These are phyloP conservation scores for Zygogramma bicolorata DNA, from an alignment of 2,888 invertebrate species.

Conservation along the genomic window DNA sequence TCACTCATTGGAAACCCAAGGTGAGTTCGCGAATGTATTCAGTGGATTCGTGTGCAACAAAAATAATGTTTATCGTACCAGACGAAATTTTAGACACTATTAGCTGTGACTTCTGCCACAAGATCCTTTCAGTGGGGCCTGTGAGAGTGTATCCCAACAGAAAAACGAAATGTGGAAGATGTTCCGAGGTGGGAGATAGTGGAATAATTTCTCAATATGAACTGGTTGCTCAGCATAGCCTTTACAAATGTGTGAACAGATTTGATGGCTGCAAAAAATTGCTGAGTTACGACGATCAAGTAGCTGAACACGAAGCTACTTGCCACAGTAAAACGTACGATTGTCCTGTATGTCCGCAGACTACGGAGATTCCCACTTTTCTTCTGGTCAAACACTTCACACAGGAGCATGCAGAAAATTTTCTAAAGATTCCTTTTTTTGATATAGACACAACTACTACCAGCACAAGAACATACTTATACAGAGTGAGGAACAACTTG, in stretches of 20 bases:
- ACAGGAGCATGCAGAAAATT: not conserved
- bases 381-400: not conserved
- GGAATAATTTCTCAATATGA: conserved; percentile 28
- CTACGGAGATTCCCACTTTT: not conserved
- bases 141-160: not conserved
- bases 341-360: not conserved
- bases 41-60: too few relatives aligned
- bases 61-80: not conserved
- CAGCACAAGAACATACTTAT: not conserved
- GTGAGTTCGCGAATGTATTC: too few relatives aligned
- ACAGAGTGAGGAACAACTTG: not conserved
- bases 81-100: not conserved
- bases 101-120: not conserved
- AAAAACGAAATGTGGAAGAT: not conserved
- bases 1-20: too few relatives aligned
- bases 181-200: conserved; percentile 22
- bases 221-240: conserved; percentile 21
- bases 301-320: not conserved
- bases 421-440: not conserved
- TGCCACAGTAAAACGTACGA: not conserved
- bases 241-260: not conserved
- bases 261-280: not conserved
- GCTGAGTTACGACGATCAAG: not conserved
- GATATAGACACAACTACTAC: not conserved
- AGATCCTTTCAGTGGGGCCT: not conserved